Evolutionary conservation across 2,797 vertebrate species (phyloP).

Genomic region (Crocodylus rhombifer): DNA sequence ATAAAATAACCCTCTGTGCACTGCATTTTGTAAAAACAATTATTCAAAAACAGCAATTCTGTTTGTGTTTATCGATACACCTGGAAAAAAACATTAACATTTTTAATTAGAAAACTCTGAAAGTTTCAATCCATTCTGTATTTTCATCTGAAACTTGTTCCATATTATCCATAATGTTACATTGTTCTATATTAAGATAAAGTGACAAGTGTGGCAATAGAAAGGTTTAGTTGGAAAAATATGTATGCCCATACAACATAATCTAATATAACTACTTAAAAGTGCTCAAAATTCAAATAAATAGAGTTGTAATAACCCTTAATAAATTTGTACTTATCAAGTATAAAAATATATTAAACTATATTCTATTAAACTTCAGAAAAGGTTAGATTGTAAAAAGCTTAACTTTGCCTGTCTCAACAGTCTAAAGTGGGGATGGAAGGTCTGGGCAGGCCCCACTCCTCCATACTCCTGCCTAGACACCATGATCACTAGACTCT

Average conservation of each 20-base stretch:
- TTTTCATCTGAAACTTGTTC: neutral
- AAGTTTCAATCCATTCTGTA: neutral
- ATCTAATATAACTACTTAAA: neutral
- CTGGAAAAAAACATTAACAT: neutral
- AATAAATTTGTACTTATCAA: neutral
- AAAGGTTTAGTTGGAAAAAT: neutral
- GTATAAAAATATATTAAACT: neutral
- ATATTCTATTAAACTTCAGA: no score
- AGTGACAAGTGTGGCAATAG: neutral
- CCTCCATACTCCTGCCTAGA: no score
- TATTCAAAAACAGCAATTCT: neutral
- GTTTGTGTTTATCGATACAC: neutral
- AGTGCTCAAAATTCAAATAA: neutral
- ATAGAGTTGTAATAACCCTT: neutral
- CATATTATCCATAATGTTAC: neutral
- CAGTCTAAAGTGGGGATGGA: no score
- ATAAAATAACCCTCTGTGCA: neutral
- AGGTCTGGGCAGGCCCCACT: no score
- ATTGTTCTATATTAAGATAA: neutral
- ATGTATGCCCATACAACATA: neutral
- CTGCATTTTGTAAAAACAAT: neutral
- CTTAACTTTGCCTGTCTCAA: no score
- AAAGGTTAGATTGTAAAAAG: no score
- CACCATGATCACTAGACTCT: no score
- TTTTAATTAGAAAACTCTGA: neutral